These are phyloP conservation scores for Copsychus sechellarum DNA, from an alignment of 2,113 vertebrate species.

Conservation along the genomic window DNA sequence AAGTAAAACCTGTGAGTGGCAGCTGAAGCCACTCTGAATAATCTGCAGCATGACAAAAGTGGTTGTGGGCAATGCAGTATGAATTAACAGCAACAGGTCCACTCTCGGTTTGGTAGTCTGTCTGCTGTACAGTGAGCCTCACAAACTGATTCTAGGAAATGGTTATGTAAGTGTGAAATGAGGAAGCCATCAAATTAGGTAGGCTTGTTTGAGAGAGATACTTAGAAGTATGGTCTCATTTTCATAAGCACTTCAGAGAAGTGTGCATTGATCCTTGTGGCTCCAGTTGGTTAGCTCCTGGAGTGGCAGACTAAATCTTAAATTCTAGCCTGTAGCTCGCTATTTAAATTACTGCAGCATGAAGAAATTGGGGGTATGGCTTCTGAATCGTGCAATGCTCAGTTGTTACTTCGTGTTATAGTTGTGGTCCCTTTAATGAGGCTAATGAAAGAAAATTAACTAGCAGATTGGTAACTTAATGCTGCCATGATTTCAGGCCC, in stretches of 20 bases:
- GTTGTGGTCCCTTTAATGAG: neutral
- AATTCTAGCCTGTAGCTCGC: neutral
- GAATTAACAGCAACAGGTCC: neutral
- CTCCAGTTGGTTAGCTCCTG: neutral
- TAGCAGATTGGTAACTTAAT: neutral
- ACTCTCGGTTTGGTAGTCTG: neutral
- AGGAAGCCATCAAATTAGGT: neutral
- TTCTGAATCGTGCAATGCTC: neutral
- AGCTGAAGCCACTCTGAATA: neutral
- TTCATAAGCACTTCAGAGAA: neutral
- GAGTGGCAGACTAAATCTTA: neutral
- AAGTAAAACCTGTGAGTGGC: neutral
- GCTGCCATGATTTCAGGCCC: neutral
- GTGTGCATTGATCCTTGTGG: neutral
- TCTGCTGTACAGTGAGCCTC: neutral
- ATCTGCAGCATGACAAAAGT: neutral
- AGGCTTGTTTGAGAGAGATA: neutral
- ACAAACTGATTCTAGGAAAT: neutral
- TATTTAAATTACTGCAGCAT: neutral
- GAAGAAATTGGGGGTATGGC: neutral
- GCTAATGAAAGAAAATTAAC: neutral
- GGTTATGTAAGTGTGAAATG: neutral
- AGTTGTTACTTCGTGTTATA: neutral
- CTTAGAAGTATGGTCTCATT: neutral
- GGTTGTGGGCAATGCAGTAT: neutral